Conservation (phyloP, 2,113 vertebrate species). For the Octodon degus region DNA sequence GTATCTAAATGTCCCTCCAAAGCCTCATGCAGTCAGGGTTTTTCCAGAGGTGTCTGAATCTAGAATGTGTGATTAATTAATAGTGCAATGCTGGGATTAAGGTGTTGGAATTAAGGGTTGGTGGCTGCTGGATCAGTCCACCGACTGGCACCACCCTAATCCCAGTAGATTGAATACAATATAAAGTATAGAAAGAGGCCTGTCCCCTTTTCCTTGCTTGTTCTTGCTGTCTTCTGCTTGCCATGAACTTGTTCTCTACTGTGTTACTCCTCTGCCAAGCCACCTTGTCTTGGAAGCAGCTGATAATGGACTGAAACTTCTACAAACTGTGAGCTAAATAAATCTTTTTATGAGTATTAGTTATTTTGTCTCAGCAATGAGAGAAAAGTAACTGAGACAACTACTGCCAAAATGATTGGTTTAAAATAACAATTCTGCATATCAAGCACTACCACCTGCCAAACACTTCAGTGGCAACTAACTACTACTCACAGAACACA, state of each 20-base stretch:
- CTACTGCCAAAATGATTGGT: background rate
- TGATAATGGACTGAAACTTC: background rate
- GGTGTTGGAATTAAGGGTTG: background rate
- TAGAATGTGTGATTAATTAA: background rate
- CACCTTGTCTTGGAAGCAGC: background rate
- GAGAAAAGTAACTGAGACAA: background rate
- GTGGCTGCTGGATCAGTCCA: background rate
- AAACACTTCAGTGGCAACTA: background rate
- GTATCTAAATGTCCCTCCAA: background rate
- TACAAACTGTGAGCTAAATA: background rate
- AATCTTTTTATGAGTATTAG: background rate
- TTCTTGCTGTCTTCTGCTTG: background rate
- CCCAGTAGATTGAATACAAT: background rate
- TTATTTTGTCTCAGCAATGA: background rate
- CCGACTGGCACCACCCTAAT: background rate
- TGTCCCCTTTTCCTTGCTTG: background rate
- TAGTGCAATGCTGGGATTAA: background rate
- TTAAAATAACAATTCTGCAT: conserved; percentile 5
- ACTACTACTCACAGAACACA: background rate
- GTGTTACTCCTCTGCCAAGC: background rate
- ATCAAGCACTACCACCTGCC: background rate
- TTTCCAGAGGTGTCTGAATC: background rate
- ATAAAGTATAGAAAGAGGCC: background rate
- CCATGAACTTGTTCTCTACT: background rate
- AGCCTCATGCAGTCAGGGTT: background rate